These are phyloP conservation scores for Zapornia atra DNA, from an alignment of 2,113 vertebrate species.

Conservation along the genomic window DNA sequence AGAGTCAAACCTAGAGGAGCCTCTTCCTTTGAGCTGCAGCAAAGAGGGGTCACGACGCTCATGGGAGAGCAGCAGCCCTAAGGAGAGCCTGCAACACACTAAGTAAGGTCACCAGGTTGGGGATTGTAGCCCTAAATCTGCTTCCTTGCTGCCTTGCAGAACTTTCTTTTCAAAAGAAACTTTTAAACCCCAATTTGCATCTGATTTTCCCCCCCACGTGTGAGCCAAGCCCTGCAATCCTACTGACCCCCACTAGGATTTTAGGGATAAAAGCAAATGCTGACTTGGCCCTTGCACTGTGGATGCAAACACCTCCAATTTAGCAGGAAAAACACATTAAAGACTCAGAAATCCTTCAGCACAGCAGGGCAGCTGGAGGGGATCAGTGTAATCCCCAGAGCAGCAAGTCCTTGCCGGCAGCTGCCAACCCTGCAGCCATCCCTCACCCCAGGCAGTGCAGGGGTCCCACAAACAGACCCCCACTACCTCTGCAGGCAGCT, in stretches of 20 bases:
- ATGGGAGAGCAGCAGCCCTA: neutral
- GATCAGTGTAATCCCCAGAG: neutral
- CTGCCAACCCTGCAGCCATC: accelerated
- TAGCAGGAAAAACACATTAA: neutral
- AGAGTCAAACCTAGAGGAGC: accelerated
- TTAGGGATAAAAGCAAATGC: neutral
- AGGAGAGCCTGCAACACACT: neutral
- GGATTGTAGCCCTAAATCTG: neutral
- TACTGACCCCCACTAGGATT: neutral
- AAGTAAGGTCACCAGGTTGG: neutral
- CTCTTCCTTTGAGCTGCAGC: neutral
- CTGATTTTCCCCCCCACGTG: neutral
- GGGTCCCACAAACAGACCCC: neutral
- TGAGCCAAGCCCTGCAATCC: neutral
- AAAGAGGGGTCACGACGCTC: accelerated
- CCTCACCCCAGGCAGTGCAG: accelerated
- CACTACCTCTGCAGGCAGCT: neutral
- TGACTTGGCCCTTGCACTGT: neutral
- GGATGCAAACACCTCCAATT: neutral
- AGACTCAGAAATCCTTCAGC: neutral
- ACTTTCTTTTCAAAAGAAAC: neutral
- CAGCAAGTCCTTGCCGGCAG: neutral
- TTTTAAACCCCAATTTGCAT: neutral
- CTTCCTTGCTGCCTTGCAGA: neutral
- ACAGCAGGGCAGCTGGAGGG: neutral